Base-by-base conservation (phyloP, 2,113 vertebrate species). In the Sphaerodactylus townsendi region DNA sequence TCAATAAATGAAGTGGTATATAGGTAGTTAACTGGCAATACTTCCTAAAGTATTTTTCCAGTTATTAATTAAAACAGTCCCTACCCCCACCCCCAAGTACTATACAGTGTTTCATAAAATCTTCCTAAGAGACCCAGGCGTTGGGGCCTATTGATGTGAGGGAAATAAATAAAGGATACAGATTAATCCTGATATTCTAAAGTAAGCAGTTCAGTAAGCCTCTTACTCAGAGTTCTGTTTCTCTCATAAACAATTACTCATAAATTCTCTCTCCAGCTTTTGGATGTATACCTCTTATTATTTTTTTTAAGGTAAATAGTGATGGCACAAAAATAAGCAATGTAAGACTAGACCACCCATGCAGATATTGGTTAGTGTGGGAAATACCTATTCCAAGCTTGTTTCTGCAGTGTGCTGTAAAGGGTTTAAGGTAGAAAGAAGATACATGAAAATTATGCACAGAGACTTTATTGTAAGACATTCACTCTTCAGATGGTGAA, bases 171-270 rank as follows among this genome's bases (percentile, higher is more conserved):
- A 89, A 90, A 88, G 88, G 53, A 64, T 79, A 80, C 84, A 75
- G 75, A 35, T 85, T 93, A 91, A 83, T 86, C 80, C 41, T 88
- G n/a, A 79, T 39, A 88, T 48, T 39, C 11, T 83, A 83, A 93
- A 83, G 83, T 90, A 86, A 93, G 88, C 74, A 92, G 86, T 86
- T 92, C 71, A 6, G 23, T 56, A 82, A 90, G 70, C 82, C 84
- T 81, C 84, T 79, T 94, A 88, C 75, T 72, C 68, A 83, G 73
- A 87, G 53, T 86, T 84, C 80, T 88, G 50, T 79, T 85, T 46
- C 17, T 0, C 87, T 88, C 66, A 93, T 92, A 93, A 95, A 94
- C 92, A 93, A 82, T 62, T 68, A 41, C n/a, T 81, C 8, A 1
- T 9, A 28, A 84, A 72, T 85, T 83, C 86, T 87, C 76, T 77